These are phyloP conservation scores for Reticulitermes lucifugus DNA, from an alignment of 2,888 invertebrate species.

Conservation along the genomic window DNA sequence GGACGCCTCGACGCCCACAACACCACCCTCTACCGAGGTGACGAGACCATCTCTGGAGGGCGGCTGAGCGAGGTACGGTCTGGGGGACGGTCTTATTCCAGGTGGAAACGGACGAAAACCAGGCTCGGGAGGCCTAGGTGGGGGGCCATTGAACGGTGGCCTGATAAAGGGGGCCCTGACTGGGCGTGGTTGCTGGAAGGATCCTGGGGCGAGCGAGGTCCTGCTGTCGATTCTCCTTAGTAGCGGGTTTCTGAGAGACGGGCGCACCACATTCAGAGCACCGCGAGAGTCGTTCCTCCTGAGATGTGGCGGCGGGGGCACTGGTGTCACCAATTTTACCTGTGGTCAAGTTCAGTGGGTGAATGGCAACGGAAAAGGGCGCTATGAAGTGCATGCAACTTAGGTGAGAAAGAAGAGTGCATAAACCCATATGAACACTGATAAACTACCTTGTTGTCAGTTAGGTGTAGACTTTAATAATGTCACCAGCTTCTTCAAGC, in stretches of 20 bases:
- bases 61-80: neutral
- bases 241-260: neutral
- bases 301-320: neutral
- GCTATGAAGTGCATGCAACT: too few species aligned
- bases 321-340: conserved; percentile 11
- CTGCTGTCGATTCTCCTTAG: conserved; percentile 27
- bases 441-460: too few species aligned
- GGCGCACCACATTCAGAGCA: conserved; percentile 7
- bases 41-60: conserved; percentile 11
- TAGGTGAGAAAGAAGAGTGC: too few species aligned
- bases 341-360: neutral
- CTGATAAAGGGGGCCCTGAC: conserved; percentile 5
- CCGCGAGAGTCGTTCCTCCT: conserved; percentile 12
- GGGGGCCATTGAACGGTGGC: conserved; percentile 29
- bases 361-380: neutral
- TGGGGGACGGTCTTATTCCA: conserved; percentile 19
- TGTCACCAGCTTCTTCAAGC: too few species aligned
- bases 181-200: neutral
- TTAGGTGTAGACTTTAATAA: too few species aligned
- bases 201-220: neutral
- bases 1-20: conserved; percentile 28
- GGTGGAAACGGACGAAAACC: neutral
- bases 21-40: conserved; percentile 8
- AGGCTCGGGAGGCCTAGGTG: neutral
- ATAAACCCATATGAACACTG: too few species aligned